phyloP scores from a whole-genome alignment of 53 echinoderm and acorn worm genomes.

The Mesocentrotus franciscanus region DNA sequence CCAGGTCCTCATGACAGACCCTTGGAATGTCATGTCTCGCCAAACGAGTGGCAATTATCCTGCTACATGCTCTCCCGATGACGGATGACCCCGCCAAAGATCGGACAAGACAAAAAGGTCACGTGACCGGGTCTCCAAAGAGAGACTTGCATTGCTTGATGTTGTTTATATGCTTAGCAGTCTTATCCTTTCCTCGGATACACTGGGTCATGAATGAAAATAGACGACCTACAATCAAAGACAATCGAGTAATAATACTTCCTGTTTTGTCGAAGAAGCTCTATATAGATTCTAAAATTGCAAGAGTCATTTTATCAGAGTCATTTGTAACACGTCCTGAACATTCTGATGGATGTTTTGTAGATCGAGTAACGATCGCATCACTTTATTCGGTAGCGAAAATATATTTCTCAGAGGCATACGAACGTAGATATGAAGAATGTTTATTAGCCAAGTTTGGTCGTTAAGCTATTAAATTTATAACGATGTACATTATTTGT shows the following conservation, averaged over 20 bases:
- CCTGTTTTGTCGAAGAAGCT: conserved; percentile 11
- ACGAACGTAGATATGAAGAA: not conserved
- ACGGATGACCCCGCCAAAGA: conserved; percentile 40
- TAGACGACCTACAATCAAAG: conserved; percentile 4
- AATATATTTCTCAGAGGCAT: not conserved
- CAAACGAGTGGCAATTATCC: conserved; percentile 58
- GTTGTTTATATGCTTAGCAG: conserved; percentile 48
- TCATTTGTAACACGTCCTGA: not conserved
- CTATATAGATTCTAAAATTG: not conserved
- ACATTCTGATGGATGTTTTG: not conserved
- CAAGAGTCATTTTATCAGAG: not conserved
- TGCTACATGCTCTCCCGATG: conserved; percentile 51
- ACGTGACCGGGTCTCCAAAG: conserved; percentile 9
- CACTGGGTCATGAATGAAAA: conserved; percentile 8
- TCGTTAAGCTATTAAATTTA: no score
- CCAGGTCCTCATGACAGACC: conserved; percentile 4
- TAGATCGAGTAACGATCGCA: not conserved
- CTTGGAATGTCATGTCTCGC: conserved; percentile 29
- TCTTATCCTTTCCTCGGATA: not conserved
- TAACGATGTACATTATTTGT: no score
- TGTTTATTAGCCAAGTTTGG: not conserved
- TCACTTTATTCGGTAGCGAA: not conserved
- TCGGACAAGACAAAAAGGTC: not conserved
- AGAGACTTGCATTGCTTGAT: not conserved
- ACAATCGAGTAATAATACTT: not conserved